Conservation (phyloP, 1,140 invertebrate genomes). For the Sogatella furcifera region DNA sequence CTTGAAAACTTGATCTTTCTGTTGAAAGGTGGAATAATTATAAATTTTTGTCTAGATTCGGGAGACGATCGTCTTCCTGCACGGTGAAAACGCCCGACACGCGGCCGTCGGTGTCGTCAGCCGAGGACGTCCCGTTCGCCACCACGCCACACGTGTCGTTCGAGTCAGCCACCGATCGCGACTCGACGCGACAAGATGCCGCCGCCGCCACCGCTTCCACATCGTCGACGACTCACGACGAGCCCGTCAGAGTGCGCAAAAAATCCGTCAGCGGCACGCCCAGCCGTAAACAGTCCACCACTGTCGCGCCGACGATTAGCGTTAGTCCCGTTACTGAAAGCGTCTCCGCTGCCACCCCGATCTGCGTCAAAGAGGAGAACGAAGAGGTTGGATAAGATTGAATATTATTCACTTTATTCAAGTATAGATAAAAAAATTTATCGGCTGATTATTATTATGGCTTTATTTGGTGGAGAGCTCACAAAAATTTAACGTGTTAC, state of each 20-base stretch:
- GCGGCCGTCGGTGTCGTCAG: constrained; percentile 18
- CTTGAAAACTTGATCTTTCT: too few species aligned
- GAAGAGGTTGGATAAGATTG: constrained; percentile 23
- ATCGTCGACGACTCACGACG: constrained; percentile 19
- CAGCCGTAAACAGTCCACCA: constrained; percentile 19
- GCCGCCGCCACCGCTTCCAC: too few species aligned
- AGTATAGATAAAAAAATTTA: too few species aligned
- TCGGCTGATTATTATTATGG: too few species aligned
- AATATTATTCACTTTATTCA: too few species aligned
- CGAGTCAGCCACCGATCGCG: constrained; percentile 30
- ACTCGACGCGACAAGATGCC: too few species aligned
- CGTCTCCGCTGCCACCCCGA: constrained; percentile 11
- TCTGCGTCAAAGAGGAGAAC: constrained; percentile 17
- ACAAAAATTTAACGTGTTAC: too few species aligned
- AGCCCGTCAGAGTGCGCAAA: constrained; percentile 17
- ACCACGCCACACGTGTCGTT: constrained; percentile 30
- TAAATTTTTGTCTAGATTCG: neutral
- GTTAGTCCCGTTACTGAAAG: constrained; percentile 57
- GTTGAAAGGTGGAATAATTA: too few species aligned
- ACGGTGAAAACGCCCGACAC: neutral
- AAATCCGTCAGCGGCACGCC: constrained; percentile 12
- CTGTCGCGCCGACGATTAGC: constrained; percentile 53
- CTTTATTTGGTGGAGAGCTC: too few species aligned
- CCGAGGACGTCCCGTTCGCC: constrained; percentile 24
- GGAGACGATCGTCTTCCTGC: neutral